phyloP scores from a whole-genome alignment of 53 echinoderm and acorn worm species.

The Apostichopus leukothele region DNA sequence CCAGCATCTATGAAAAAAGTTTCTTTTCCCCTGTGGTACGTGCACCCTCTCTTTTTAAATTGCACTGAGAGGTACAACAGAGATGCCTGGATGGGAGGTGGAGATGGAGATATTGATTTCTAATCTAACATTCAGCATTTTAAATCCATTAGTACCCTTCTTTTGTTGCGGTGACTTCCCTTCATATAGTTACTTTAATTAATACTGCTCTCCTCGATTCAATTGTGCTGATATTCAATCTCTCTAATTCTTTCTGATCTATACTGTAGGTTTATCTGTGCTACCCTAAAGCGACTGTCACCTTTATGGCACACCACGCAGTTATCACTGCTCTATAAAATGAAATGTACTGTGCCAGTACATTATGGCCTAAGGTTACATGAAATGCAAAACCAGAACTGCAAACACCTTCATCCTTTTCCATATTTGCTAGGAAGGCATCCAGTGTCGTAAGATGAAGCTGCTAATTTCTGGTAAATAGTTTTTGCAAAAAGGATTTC shows the following conservation, averaged over 20 bases:
- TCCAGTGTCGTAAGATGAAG: neutral
- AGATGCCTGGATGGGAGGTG: too few relatives aligned
- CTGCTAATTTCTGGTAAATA: neutral
- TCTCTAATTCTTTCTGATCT: neutral
- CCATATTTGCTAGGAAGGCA: neutral
- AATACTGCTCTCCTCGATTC: neutral
- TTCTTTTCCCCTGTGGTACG: too few relatives aligned
- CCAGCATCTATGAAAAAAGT: too few relatives aligned
- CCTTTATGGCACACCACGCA: constrained; percentile 16
- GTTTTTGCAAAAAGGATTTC: neutral
- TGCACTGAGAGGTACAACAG: too few relatives aligned
- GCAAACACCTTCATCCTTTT: neutral
- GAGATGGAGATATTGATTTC: neutral
- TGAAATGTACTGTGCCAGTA: neutral
- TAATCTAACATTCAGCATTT: neutral
- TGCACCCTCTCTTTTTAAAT: too few relatives aligned
- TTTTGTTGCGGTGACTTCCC: neutral
- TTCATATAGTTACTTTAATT: neutral
- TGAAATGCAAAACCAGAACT: neutral
- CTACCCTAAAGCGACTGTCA: constrained; percentile 37
- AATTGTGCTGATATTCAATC: neutral
- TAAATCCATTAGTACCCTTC: neutral
- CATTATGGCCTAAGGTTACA: constrained; percentile 11
- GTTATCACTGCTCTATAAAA: constrained; percentile 2
- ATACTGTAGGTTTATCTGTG: constrained; percentile 15